Evolutionary conservation across 2,113 vertebrate genomes (phyloP).

Genomic region (Actinemys pallida): DNA sequence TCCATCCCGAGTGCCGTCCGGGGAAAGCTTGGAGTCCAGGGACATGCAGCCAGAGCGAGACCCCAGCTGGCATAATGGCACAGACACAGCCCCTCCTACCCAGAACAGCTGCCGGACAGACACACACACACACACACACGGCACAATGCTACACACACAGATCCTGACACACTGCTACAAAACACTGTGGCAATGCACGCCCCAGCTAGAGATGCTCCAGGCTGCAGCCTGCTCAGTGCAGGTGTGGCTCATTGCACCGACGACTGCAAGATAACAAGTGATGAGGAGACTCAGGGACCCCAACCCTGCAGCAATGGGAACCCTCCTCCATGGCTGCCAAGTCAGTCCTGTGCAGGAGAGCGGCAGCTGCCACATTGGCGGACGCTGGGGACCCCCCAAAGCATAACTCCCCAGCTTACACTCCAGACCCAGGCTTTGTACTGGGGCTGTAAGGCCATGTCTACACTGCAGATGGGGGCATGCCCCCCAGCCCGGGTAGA

Average conservation of each 20-base stretch:
- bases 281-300: not conserved
- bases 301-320: not conserved
- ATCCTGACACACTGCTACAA: not conserved
- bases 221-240: not conserved
- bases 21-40: not conserved
- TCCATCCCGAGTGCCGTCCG: not conserved
- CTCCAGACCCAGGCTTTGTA: not conserved
- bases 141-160: not conserved
- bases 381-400: not conserved
- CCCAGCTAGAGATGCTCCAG: not conserved
- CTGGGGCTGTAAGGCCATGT: not conserved
- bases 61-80: not conserved
- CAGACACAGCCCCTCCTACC: not conserved
- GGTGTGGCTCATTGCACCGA: too few relatives aligned
- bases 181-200: not conserved
- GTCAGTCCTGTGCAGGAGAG: not conserved
- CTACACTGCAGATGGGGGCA: too few relatives aligned
- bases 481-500: too few relatives aligned
- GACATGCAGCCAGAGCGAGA: not conserved
- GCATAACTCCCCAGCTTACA: not conserved
- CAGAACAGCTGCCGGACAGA: not conserved
- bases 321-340: not conserved
- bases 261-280: not conserved
- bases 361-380: not conserved
- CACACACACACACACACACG: rapidly evolving